phyloP scores from a whole-genome alignment of 2,113 vertebrate species.

The Xerus inauris region DNA sequence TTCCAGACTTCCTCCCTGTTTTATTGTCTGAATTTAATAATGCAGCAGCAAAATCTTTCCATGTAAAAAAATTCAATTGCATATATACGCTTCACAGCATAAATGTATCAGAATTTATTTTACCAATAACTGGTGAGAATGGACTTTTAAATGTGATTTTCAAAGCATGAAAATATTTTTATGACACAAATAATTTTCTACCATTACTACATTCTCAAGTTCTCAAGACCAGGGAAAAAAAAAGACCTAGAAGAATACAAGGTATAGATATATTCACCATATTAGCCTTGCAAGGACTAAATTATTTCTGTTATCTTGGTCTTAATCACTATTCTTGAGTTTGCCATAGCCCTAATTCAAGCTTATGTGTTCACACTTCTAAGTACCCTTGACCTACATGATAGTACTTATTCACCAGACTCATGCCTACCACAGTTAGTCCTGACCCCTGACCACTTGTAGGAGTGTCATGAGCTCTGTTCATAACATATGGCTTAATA shows the following conservation, averaged over 20 bases:
- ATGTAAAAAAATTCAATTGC: not conserved
- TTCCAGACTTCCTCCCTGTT: not conserved
- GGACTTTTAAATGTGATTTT: not conserved
- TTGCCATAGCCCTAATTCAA: not conserved
- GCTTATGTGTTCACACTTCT: not conserved
- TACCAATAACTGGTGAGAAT: not conserved
- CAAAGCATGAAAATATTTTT: not conserved
- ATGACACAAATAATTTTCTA: not conserved
- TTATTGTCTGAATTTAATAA: not conserved
- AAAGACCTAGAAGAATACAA: not conserved
- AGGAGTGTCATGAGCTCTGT: not conserved
- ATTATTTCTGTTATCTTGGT: not conserved
- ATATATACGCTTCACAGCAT: not conserved
- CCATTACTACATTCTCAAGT: not conserved
- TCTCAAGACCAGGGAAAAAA: not conserved
- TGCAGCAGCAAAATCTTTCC: not conserved
- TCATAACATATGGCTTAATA: not conserved
- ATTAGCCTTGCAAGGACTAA: fast-evolving
- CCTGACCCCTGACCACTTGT: not conserved
- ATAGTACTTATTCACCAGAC: not conserved
- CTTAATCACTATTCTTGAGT: not conserved
- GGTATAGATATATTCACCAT: not conserved
- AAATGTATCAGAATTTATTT: not conserved
- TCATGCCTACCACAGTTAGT: not conserved
- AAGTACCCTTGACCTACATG: slow-evolving; percentile 53